Base-by-base conservation (phyloP, 2,797 vertebrate species). In the Pseudochaenichthys georgianus region DNA sequence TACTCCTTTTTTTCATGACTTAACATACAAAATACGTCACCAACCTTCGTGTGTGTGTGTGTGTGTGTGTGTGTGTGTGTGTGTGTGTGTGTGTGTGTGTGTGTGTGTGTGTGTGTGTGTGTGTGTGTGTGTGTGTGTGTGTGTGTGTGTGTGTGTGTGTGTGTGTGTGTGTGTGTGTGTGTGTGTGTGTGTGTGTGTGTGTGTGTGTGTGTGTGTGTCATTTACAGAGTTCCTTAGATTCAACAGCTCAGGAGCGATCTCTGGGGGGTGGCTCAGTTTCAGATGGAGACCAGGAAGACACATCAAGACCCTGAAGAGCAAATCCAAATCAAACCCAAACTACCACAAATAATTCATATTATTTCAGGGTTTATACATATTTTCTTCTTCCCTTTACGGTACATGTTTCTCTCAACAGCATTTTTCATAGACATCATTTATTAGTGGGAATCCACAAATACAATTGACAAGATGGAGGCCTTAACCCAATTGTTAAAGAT, bases 231-330 rank as follows among this genome's bases (percentile, higher is more conserved):
- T 77, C 28, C 93, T 95, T 83, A 78, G 84, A 66, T 89, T 94
- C 82, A 94, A 93, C 77, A 92, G 85, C 67, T 92, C 91, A 76
- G 94, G 85, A 83, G 79, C 34, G 0, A 77, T 92, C 78, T 93
- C 90, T 64, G 90, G 89, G 88, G 90, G 92, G 21, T 87, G 95
- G 92, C 92, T 95, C 86, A 94, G 82, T 65, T 87, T 93, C 77
- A 82, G 93, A 45, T 65, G 92, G 67, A 93, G 81, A 78, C 94
- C 83, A 54, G 93, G 85, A 73, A 92, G 85, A 82, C 95, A 91
- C 86, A 91, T 88, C 75, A 88, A 92, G 83, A 89, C 80, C 80
- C 73, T 90, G 88, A 96, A 94, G 87, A 94, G 71, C 43, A 94
- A 93, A 86, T 77, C 77, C 43, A 81, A 78, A 84, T 77, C 51